Evolutionary conservation across 2,113 vertebrate species (phyloP), one percentile per base, ranked within the genome.

Genomic region (Grus americana): DNA sequence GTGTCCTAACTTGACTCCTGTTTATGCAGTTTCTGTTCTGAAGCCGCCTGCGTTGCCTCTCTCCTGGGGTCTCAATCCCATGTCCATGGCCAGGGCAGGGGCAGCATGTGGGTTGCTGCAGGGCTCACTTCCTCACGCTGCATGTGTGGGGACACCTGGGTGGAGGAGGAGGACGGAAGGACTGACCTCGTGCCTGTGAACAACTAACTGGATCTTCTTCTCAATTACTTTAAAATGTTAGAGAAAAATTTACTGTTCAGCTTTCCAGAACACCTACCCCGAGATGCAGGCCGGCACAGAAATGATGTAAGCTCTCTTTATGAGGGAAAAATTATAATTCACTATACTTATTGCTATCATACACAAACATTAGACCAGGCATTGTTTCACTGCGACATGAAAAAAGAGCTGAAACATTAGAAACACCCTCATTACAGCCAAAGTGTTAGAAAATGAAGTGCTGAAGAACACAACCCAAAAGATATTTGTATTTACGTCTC

Each of bases 101-200:
- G 11, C 40, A 58, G 36, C 46, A 42, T 32, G 1, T 5, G 27
- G 19, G 29, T 26, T 82, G 62, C 47, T 38, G 19, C 47, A 34
- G 42, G 72, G 57, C 62, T 89, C 8, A 2, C 10, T 22, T 63
- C 42, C 27, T 49, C 44, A n/a, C 15, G 2, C 18, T 24, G 29
- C 12, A 0, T 1, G 12, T 34, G 9, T 38, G 40, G 27, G 46
- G 47, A 57, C 46, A 57, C 34, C 36, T 1, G 2, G 18, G 6
- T 5, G 15, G 59, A 86, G 44, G 46, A 50, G 47, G 42, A 47
- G 40, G 40, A 21, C 15, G 10, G 46, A 24, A 46, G 26, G 23
- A n/a, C 46, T 66, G 27, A 44, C 49, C 15, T 71, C 32, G 58
- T 81, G 74, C 5, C 29, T 57, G 16, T 18, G 46, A 30, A 12